A percentile compares a stretch with the other conserved stretches of the same genome.
Conservation (phyloP, 2,888 invertebrate species). For the Platycheirus albimanus region DNA sequence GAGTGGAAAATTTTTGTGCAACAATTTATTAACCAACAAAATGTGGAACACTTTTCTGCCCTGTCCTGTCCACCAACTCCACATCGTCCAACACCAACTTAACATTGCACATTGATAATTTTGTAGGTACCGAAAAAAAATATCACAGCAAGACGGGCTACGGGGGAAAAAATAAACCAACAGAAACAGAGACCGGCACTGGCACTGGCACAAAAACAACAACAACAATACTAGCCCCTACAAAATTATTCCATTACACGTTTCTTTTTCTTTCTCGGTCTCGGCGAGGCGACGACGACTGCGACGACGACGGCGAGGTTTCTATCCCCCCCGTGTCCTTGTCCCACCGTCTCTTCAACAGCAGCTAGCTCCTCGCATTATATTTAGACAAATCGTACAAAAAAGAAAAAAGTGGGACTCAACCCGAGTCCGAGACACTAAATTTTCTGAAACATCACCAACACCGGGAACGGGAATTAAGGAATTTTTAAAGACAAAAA, state of each 20-base stretch:
- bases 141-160: too few species aligned
- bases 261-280: slow-evolving; percentile 60
- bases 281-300: background rate
- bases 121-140: slow-evolving; percentile 7
- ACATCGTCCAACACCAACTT: too few species aligned
- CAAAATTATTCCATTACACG: slow-evolving; percentile 72
- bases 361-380: slow-evolving; percentile 39
- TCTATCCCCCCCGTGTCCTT: slow-evolving; percentile 14
- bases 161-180: slow-evolving; percentile 36
- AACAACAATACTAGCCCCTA: slow-evolving; percentile 13
- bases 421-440: slow-evolving; percentile 51
- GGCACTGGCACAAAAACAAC: slow-evolving; percentile 61
- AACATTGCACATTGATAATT: slow-evolving; percentile 22
- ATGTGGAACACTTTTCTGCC: background rate
- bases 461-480: slow-evolving; percentile 49
- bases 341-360: slow-evolving; percentile 5
- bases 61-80: slow-evolving; percentile 16
- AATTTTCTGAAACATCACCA: slow-evolving; percentile 49
- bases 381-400: slow-evolving; percentile 60
- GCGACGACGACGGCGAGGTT: slow-evolving; percentile 6
- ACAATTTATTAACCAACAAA: slow-evolving; percentile 22
- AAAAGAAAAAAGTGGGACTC: slow-evolving; percentile 45
- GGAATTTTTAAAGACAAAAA: slow-evolving; percentile 40
- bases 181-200: slow-evolving; percentile 61
- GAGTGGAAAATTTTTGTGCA: background rate